Conservation (phyloP, 2,888 invertebrate genomes). For the Copidosoma aretas region DNA sequence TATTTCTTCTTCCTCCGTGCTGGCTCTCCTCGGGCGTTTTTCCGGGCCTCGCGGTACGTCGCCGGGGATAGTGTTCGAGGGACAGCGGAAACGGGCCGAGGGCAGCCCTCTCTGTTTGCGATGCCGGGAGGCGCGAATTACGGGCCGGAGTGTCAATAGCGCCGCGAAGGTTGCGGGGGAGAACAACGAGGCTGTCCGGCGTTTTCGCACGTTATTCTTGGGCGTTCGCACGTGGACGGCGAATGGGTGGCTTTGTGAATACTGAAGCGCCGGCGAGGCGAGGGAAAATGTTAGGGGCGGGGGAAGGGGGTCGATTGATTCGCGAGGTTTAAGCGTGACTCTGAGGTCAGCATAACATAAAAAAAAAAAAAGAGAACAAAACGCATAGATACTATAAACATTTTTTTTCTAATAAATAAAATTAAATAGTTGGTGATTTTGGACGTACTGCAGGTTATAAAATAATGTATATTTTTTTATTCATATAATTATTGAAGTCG, state of each 20-base stretch:
- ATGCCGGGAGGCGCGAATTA: slow-evolving; percentile 53
- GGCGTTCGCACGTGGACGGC: slow-evolving; percentile 27
- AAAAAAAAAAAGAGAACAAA: too few species aligned
- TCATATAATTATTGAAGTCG: too few species aligned
- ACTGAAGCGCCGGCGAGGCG: background rate
- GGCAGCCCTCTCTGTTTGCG: slow-evolving; percentile 50
- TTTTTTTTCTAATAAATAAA: too few species aligned
- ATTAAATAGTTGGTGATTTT: too few species aligned
- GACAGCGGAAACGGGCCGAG: slow-evolving; percentile 21
- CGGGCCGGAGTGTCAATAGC: slow-evolving; percentile 53
- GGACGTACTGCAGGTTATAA: too few species aligned
- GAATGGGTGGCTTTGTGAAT: slow-evolving; percentile 13
- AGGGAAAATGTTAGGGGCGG: too few species aligned
- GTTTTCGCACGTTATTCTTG: slow-evolving; percentile 46
- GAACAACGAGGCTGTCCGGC: slow-evolving; percentile 12
- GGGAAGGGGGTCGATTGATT: too few species aligned
- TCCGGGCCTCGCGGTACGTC: background rate
- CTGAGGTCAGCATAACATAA: too few species aligned
- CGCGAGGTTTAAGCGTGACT: too few species aligned
- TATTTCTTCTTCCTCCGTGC: background rate
- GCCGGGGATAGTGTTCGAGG: background rate
- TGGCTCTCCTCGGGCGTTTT: background rate
- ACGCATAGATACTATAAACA: too few species aligned
- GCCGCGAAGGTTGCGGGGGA: slow-evolving; percentile 32
- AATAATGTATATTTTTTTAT: too few species aligned